Base-by-base conservation (phyloP, 1,140 invertebrate genomes). In the Bradynema listronoti region DNA sequence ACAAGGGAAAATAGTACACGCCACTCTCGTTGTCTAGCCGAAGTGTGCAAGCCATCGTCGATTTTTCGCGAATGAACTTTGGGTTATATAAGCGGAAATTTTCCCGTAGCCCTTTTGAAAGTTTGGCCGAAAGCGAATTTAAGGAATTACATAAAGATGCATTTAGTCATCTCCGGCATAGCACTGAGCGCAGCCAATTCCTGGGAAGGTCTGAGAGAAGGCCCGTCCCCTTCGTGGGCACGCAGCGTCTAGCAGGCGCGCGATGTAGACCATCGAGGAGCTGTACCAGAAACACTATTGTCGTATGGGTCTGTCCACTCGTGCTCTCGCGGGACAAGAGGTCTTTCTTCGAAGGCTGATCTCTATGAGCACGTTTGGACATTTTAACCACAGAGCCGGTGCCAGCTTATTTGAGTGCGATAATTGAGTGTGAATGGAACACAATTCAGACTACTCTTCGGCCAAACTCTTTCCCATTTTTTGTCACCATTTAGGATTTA, bases 141-240 rank as follows among this genome's bases (percentile, higher is more conserved):
- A 14, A 61, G 9, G 14, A 57, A 61, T 43, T 55, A 49, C 22
- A 33, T 19, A 61, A 27, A 61, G 30, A 22, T 1, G 16, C 14
- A 32, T 32, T 27, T 16, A 33, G 55, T 25, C n/a, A n/a, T n/a
- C n/a, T n/a, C n/a, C n/a, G n/a, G n/a, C n/a, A n/a, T n/a, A n/a
- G n/a, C n/a, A n/a, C n/a, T n/a, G n/a, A n/a, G 53, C 56, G 29
- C 58, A 2, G 25, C 11, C 19, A 29, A 33, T 58, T 58, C 56
- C 56, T 58, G 56, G 56, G 56, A 58, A 58, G 56, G 56, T 58
- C 56, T 58, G 56, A 58, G 56, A 58, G 36, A 57, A 14, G 56
- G 56, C 56, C 56, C 56, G 49, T n/a, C n/a, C 42, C 25, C 29
- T 36, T 14, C n/a, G 32, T 32, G 50, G 29, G 50, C 16, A 30